phyloP scores from a whole-genome alignment of 2,113 vertebrate genomes.

The Peromyscus polionotus region DNA sequence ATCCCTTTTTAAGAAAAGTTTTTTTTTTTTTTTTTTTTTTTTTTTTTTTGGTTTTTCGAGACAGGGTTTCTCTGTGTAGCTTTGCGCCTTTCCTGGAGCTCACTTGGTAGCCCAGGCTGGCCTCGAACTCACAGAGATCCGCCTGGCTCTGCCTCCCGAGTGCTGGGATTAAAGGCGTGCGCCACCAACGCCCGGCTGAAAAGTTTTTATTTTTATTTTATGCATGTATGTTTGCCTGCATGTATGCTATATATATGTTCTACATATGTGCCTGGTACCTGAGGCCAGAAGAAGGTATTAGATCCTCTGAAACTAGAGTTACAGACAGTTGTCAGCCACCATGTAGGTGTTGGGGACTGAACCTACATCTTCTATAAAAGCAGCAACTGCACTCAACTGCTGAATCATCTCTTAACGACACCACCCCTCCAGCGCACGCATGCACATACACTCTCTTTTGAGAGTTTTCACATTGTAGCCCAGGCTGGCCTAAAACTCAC shows the following conservation, averaged over 20 bases:
- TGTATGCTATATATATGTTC: not conserved
- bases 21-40: not conserved
- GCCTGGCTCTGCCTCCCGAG: too few relatives aligned
- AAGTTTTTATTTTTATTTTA: not conserved
- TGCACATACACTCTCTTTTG: not conserved
- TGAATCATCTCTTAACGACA: not conserved
- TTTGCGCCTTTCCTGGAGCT: too few relatives aligned
- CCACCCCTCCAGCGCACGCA: too few relatives aligned
- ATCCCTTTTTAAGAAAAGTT: not conserved
- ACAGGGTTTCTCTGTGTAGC: too few relatives aligned
- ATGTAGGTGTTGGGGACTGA: not conserved
- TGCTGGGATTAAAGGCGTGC: too few relatives aligned
- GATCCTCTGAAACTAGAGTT: not conserved
- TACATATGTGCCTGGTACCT: not conserved
- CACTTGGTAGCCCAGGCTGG: too few relatives aligned
- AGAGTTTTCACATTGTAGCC: not conserved
- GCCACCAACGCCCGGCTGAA: too few relatives aligned
- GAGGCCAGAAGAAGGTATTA: not conserved
- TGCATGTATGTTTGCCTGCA: not conserved
- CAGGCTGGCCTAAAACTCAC: not conserved
- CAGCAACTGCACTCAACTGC: not conserved
- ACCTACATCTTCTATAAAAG: not conserved
- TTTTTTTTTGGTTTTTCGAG: too few relatives aligned
- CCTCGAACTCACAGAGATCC: too few relatives aligned
- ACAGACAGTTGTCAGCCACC: not conserved